Base-by-base conservation (phyloP, 1,140 invertebrate genomes). In the Pogonus chalceus region DNA sequence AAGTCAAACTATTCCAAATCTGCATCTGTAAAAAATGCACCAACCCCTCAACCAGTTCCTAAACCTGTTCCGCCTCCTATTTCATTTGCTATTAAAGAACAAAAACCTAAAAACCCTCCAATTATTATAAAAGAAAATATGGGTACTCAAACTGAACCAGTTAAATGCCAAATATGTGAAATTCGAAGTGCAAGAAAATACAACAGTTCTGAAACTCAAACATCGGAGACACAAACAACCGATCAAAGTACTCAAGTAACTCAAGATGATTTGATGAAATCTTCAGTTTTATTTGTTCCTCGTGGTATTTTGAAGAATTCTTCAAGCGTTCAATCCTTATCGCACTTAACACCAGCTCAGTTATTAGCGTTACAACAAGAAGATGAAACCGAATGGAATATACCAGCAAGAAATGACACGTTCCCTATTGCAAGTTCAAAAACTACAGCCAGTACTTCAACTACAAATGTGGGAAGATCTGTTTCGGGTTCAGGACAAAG, bases 301-400 rank as follows among this genome's bases (percentile, higher is more conserved):
- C 48, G 57, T n/a, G 31, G 20, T 14, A 52, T 52, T 1, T 24
- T 56, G 1, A 49, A 56, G 21, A 55, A 52, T 16, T 4, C 7
- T 9, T 56, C 9, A 4, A 63, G 35, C 59, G 48, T 48, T 58
- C 49, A 66, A 31, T 69, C 67, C 14, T 52, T 67, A 23, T 63
- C 65, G 20, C 55, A 60, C 18, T 31, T 67, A 10, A 67, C 65
- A 1, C 62, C 65, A 20, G 65, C 65, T 20, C 65, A 67, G 47
- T 43, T 67, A 35, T 54, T 66, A 16, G 62, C 50, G 18, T 49
- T 57, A 20, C 50, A 24, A n/a, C 20, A 14, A 12, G 46, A 49
- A 20, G 55, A 58, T 31, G 48, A 49, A 49, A 26, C 10, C 10
- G 1, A 31, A 35, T 2, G 24, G 16, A 35, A 14, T n/a, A 18